These are phyloP conservation scores for Tromatobia lineatoria DNA, from an alignment of 2,888 invertebrate genomes.

Conservation along the genomic window DNA sequence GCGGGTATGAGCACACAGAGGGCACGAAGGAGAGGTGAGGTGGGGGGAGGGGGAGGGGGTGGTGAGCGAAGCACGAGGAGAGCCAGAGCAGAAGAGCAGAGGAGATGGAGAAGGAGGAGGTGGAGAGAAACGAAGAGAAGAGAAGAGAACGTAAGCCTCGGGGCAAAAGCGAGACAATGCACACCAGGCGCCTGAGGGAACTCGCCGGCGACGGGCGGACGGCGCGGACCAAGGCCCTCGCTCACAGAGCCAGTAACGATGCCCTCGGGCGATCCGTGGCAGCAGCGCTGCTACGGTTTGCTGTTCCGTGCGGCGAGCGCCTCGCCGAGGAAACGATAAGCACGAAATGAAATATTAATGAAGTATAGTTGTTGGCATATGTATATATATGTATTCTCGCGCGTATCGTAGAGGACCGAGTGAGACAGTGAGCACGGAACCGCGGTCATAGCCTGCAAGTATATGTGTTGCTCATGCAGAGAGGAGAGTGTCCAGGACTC, in stretches of 20 bases:
- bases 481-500: not conserved
- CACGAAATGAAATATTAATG: conserved; percentile 86
- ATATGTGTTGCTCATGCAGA: conserved; percentile 14
- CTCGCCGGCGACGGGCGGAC: conserved; percentile 72
- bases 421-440: conserved; percentile 29
- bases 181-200: conserved; percentile 73
- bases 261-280: conserved; percentile 77
- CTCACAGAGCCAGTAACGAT: conserved; percentile 84
- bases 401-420: conserved; percentile 9
- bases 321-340: conserved; percentile 84
- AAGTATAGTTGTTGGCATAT: conserved; percentile 71
- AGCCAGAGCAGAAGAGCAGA: not conserved
- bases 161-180: conserved; percentile 75
- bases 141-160: conserved; percentile 59
- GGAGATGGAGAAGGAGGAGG: conserved; percentile 17
- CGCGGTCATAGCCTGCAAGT: conserved; percentile 22
- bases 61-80: conserved; percentile 6
- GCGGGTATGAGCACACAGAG: conserved; percentile 43
- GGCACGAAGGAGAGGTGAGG: conserved; percentile 42
- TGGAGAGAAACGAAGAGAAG: conserved; percentile 40
- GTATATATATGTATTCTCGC: conserved; percentile 39
- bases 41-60: not conserved
- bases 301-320: conserved; percentile 70
- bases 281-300: conserved; percentile 63
- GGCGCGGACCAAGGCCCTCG: conserved; percentile 71